Evolutionary conservation across 2,113 vertebrate species (phyloP).

Genomic region (Zosterops pallidus): DNA sequence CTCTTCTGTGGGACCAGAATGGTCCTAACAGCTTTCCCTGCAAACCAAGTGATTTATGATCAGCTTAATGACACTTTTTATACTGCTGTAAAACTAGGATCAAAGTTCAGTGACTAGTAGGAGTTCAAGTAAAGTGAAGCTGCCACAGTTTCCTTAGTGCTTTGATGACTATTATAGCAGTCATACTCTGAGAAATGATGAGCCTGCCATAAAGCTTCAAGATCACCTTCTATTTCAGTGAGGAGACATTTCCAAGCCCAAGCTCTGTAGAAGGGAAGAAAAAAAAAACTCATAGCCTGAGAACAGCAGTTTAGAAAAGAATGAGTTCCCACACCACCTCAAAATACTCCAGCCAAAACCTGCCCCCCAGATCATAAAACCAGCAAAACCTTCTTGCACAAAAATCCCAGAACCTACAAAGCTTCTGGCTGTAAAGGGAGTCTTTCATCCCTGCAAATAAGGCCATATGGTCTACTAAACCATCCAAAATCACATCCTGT

Average conservation of each 20-base stretch:
- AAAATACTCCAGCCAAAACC: not conserved
- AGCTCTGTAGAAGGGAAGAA: not conserved
- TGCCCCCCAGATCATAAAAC: not conserved
- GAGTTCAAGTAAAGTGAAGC: not conserved
- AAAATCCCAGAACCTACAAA: not conserved
- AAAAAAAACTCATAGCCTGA: not conserved
- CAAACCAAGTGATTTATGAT: not conserved
- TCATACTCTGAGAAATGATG: not conserved
- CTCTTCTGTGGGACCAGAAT: not conserved
- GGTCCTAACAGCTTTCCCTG: not conserved
- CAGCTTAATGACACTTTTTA: slow-evolving; percentile 16
- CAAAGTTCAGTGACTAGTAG: not conserved
- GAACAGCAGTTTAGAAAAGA: not conserved
- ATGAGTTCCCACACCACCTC: not conserved
- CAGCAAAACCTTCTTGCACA: not conserved
- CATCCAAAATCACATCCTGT: not conserved
- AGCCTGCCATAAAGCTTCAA: not conserved
- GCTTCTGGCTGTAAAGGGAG: not conserved
- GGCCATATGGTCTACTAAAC: too few species aligned
- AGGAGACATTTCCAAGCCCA: not conserved
- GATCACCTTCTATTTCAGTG: not conserved
- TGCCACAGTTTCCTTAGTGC: not conserved
- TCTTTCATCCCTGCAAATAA: not conserved
- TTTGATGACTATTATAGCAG: not conserved
- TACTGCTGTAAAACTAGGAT: not conserved